A percentile compares a stretch with the other conserved stretches of the same genome.
Evolutionary conservation across 1,140 invertebrate genomes (phyloP).

Genomic region (Ditylenchus dipsaci): DNA sequence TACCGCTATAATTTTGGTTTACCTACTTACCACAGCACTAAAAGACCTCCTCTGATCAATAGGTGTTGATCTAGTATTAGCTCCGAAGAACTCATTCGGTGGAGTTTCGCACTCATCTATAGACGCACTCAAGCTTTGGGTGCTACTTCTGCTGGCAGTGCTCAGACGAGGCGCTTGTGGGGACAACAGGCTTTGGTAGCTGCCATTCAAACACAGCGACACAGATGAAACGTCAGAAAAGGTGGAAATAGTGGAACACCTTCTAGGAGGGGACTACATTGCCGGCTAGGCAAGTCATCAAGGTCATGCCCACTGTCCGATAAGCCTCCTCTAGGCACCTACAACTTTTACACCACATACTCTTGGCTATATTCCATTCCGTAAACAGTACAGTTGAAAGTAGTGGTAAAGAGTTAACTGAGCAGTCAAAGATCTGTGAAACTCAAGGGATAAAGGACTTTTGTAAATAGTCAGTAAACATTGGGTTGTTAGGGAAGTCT

Average conservation of each 20-base stretch:
- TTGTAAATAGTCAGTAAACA: too few relatives aligned
- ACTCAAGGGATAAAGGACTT: too few relatives aligned
- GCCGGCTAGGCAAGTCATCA: constrained; percentile 5
- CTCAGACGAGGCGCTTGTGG: background rate
- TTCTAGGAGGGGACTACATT: constrained; percentile 44
- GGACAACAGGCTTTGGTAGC: constrained; percentile 32
- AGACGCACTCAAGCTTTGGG: background rate
- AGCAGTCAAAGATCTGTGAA: too few relatives aligned
- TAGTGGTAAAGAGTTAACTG: too few relatives aligned
- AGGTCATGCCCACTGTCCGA: background rate
- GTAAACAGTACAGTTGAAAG: too few relatives aligned
- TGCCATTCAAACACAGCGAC: constrained; percentile 16
- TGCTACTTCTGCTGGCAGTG: background rate
- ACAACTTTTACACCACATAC: background rate
- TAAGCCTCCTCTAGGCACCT: background rate
- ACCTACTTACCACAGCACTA: too few relatives aligned
- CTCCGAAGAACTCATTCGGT: background rate
- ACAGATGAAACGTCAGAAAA: background rate
- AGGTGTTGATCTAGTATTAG: background rate
- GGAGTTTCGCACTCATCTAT: constrained; percentile 5
- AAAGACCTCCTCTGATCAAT: too few relatives aligned
- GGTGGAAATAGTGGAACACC: constrained; percentile 43
- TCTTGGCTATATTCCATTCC: too few relatives aligned
- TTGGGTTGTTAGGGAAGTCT: too few relatives aligned
- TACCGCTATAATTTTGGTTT: too few relatives aligned